Evolutionary conservation across 2,797 vertebrate species (phyloP).

Genomic region (Xenops minutus): DNA sequence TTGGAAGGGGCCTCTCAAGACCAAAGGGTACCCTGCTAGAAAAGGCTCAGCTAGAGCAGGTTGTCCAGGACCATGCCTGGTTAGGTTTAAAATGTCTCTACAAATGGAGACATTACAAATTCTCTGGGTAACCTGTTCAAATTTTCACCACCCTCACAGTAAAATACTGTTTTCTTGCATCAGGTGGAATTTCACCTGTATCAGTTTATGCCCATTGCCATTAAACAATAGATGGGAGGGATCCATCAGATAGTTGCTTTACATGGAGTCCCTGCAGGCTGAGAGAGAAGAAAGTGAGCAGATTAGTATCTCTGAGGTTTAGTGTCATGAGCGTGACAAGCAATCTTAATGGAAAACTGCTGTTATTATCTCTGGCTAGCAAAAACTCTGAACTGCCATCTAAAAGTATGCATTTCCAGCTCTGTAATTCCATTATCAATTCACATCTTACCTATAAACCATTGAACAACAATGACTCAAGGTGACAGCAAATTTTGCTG

Average conservation of each 20-base stretch:
- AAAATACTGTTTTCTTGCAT: not conserved
- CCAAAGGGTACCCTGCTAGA: fast-evolving
- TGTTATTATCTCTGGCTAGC: not conserved
- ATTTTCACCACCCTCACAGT: not conserved
- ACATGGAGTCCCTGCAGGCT: fast-evolving
- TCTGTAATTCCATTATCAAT: not conserved
- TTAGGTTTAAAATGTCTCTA: not conserved
- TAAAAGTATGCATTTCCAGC: not conserved
- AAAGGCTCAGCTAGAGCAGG: not conserved
- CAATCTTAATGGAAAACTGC: not conserved
- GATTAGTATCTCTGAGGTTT: not conserved
- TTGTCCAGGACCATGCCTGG: not conserved
- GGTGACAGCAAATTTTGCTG: not conserved
- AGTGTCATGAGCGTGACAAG: not conserved
- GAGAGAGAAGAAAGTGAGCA: fast-evolving
- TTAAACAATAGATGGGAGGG: fast-evolving
- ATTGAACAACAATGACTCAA: not conserved
- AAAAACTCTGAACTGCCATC: not conserved
- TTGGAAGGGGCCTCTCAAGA: not conserved
- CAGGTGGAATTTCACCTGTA: not conserved
- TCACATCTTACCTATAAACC: not conserved
- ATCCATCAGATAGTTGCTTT: not conserved
- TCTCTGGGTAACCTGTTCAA: not conserved
- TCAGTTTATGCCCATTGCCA: not conserved
- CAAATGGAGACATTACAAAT: not conserved